Evolutionary conservation across 2,113 vertebrate species (phyloP).

Genomic region (Festucalex cinctus): DNA sequence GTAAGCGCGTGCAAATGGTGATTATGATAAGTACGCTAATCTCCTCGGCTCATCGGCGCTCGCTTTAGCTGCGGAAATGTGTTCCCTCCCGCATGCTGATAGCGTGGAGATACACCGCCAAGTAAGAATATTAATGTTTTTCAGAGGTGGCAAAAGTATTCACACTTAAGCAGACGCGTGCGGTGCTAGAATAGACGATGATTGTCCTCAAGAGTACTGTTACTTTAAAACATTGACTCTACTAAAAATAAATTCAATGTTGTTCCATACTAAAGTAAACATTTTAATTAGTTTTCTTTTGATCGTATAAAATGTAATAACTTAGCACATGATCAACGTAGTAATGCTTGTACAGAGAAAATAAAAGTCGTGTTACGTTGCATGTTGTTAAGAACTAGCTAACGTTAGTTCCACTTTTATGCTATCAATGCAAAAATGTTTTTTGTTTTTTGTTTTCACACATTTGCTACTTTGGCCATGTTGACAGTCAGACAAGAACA

Average conservation of each 20-base stretch:
- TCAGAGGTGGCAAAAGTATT: not conserved
- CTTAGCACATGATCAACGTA: too few species aligned
- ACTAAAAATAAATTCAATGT: not conserved
- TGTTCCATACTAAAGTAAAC: too few species aligned
- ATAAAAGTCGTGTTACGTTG: too few species aligned
- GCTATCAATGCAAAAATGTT: too few species aligned
- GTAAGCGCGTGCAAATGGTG: conserved; percentile 70
- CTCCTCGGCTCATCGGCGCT: conserved; percentile 73
- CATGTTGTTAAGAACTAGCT: too few species aligned
- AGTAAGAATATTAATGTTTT: not conserved
- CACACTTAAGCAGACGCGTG: not conserved
- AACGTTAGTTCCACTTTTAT: too few species aligned
- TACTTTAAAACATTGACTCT: not conserved
- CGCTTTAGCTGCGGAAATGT: conserved; percentile 69
- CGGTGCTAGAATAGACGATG: not conserved
- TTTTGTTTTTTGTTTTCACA: too few species aligned
- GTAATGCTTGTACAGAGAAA: too few species aligned
- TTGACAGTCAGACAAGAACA: conserved; percentile 69
- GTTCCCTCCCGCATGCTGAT: conserved; percentile 56
- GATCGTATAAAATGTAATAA: too few species aligned
- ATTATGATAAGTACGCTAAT: conserved; percentile 79
- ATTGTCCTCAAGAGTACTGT: not conserved
- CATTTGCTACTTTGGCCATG: not conserved
- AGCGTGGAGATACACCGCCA: conserved; percentile 41
- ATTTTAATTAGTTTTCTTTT: too few species aligned